Evolutionary conservation across 2,888 invertebrate species (phyloP), one percentile per base, ranked within the genome.

Genomic region (Synergus japonicus): DNA sequence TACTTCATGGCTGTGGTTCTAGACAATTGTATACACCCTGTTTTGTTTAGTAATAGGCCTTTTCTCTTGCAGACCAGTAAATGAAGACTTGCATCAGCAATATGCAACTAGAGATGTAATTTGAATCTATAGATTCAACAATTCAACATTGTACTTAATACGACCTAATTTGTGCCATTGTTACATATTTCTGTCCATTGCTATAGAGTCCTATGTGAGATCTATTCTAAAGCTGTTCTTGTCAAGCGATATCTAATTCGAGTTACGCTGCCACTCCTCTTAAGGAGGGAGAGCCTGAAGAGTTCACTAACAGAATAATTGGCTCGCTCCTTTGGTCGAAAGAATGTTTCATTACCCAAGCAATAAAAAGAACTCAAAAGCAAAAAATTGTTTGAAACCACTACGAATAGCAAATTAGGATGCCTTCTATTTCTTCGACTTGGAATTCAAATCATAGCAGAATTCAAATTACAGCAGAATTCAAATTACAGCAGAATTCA

Each of bases 111-210:
- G 37, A 54, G 54, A 73, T 73, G 73, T 49, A 73, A 73, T 54
- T 73, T 54, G 54, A 73, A 73, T 73, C 73, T 29, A 73, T 73
- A n/a, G 12, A 29, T 29, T 29, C 22, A 54, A 54, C 49, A 73
- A 29, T 29, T 29, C 22, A 54, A 54, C 49, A 73, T 37, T 73
- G 54, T 73, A 73, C 73, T 73, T 73, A 54, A 73, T 37, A 54
- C 37, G 73, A 73, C 73, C 73, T 54, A 73, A 73, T 73, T 73
- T 73, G 54, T 73, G 12, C 54, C 41, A 73, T 73, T 73, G 73
- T 73, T 73, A 54, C 73, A 73, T 54, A 49, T 73, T 73, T 73
- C 54, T 54, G 73, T 37, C 41, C 41, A 41, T 73, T 73, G 54
- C 73, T 41, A 73, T 41, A 54, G 49, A 73, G 69, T 46, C n/a